These are phyloP conservation scores for Euleptes europaea DNA, from an alignment of 2,113 vertebrate genomes.

Conservation along the genomic window DNA sequence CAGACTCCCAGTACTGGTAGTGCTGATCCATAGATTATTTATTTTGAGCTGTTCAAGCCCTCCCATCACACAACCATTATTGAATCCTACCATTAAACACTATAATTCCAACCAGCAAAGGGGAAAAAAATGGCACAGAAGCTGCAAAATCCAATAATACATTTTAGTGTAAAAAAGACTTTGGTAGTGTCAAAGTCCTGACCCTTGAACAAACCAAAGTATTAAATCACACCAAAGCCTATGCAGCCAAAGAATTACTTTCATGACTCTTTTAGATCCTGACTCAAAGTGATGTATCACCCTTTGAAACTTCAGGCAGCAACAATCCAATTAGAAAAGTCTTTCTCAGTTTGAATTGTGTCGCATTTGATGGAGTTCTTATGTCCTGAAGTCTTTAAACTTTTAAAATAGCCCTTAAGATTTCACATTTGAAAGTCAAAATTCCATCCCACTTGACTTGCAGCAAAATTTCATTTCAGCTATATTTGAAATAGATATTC, in stretches of 20 bases:
- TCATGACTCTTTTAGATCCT: neutral
- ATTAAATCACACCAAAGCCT: neutral
- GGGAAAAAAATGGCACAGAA: neutral
- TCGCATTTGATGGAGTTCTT: neutral
- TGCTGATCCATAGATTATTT: neutral
- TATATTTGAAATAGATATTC: neutral
- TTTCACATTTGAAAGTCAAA: neutral
- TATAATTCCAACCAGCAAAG: neutral
- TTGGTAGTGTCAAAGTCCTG: neutral
- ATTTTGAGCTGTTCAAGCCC: neutral
- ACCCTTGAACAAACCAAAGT: neutral
- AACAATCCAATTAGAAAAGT: neutral
- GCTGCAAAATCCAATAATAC: neutral
- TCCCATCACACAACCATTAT: neutral
- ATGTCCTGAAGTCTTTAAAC: neutral
- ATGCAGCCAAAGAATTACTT: neutral
- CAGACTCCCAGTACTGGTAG: too few species aligned
- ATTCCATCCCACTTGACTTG: neutral
- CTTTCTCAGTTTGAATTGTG: neutral
- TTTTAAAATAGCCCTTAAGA: neutral
- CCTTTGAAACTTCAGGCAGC: neutral
- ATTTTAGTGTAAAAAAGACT: neutral
- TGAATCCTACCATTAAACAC: neutral
- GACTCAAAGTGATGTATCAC: neutral
- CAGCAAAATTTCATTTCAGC: neutral